Evolutionary conservation across 2,113 vertebrate genomes (phyloP), one percentile per base, ranked within the genome.

Genomic region (Rhinoptilus africanus): DNA sequence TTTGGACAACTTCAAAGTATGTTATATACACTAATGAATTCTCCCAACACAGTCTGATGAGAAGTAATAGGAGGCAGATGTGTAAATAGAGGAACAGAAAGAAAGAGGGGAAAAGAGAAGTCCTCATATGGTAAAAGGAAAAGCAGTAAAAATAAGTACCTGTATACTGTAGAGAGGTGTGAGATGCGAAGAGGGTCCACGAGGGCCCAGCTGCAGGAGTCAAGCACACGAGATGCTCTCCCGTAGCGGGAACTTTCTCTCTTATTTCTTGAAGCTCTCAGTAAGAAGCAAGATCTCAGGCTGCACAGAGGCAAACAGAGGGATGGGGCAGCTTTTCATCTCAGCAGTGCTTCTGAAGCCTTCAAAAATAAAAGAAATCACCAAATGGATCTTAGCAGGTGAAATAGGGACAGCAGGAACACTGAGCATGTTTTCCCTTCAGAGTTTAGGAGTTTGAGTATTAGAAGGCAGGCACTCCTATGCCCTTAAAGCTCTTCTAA

Each of bases 1-100:
- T 72, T 92, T 77, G 95, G 92, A 90, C 90, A 96, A 87, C 96
- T 95, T 97, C 96, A 96, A 93, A 97, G 93, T 54, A 6, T 59
- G 62, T 84, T 97, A 50, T 85, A 86, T 94, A 92, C 77, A 89
- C 91, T 96, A 95, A 94, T 95, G 92, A 96, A 90, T 92, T 93
- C 89, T 92, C 59, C 72, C 74, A 91, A 37, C 81, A 71, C 64
- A 78, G 64, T 27, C 92, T 93, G 90, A 90, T 66, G 68, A 86
- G 63, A 78, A 85, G 80, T 67, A 92, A 94, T 69, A 69, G 80
- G 63, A 88, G 54, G 51, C 28, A 32, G 85, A 94, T 37, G 34
- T 76, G 60, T 90, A 87, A 95, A 78, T 43, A 74, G 73, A 68
- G 21, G 68, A 93, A 22, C 54, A 48, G 68, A 79, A 60, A 59